phyloP scores from a whole-genome alignment of 2,113 vertebrate species.

The Aphelocoma coerulescens region DNA sequence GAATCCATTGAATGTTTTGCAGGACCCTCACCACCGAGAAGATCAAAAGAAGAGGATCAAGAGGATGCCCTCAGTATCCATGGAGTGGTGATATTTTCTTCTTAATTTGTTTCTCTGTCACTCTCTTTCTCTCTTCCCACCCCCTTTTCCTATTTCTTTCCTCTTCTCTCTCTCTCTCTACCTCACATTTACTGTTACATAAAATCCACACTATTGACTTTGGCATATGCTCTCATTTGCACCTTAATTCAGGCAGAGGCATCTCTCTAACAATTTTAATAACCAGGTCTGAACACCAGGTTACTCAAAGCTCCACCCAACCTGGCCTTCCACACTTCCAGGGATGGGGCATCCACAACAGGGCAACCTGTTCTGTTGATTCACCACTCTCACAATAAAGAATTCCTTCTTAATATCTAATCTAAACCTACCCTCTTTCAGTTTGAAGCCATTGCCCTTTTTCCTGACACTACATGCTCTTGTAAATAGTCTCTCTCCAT shows the following conservation, averaged over 20 bases:
- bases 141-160: background rate
- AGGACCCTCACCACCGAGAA: fast-evolving
- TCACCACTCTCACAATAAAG: background rate
- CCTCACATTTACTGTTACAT: background rate
- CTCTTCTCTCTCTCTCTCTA: background rate
- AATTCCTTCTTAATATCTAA: background rate
- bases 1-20: background rate
- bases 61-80: background rate
- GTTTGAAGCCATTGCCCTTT: background rate
- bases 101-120: background rate
- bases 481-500: background rate
- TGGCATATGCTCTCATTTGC: background rate
- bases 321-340: background rate
- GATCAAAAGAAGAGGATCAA: background rate
- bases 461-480: background rate
- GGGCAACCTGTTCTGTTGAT: background rate
- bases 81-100: background rate
- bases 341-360: background rate
- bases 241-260: background rate
- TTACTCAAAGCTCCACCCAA: background rate
- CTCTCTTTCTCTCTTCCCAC: no score
- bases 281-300: background rate
- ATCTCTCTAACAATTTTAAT: background rate
- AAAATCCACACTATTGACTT: background rate
- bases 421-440: background rate